Conservation (phyloP, 2,113 vertebrate species). For the Phylloscopus trochiloides region DNA sequence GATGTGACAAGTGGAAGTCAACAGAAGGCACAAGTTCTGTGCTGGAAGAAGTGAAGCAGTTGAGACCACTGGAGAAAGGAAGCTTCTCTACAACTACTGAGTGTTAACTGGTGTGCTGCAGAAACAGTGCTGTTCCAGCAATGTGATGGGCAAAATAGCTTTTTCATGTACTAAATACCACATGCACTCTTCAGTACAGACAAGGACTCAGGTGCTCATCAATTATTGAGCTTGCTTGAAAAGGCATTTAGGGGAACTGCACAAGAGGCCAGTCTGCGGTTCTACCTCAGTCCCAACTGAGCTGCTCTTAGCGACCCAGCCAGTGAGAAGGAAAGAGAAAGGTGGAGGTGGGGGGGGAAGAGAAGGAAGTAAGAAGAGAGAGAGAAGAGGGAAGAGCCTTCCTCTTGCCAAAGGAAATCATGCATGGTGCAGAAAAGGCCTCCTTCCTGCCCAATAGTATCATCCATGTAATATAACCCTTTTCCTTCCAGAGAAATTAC, state of each 20-base stretch:
- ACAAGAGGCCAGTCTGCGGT: conserved; percentile 49
- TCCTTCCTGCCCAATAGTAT: not conserved
- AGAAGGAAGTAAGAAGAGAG: not conserved
- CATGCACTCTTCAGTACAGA: not conserved
- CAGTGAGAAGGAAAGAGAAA: not conserved
- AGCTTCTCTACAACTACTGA: not conserved
- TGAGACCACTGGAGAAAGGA: not conserved
- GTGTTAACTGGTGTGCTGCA: conserved; percentile 36
- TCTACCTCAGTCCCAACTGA: conserved; percentile 34
- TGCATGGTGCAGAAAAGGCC: not conserved
- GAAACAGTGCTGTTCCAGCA: conserved; percentile 4
- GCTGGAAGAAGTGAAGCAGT: not conserved
- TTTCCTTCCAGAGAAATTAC: not conserved
- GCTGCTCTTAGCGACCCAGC: not conserved
- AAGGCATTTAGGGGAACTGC: conserved; percentile 70
- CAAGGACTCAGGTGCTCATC: conserved; percentile 62
- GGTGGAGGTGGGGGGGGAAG: rapidly evolving
- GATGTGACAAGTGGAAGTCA: not conserved
- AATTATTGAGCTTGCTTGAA: conserved; percentile 75
- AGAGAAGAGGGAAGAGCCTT: not conserved
- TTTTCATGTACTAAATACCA: conserved; percentile 64
- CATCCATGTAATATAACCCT: not conserved
- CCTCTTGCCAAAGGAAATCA: not conserved
- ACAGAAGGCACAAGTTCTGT: not conserved
- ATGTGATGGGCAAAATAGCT: conserved; percentile 58